Base-by-base conservation (phyloP, 2,888 invertebrate species). In the Dynastes tityus region DNA sequence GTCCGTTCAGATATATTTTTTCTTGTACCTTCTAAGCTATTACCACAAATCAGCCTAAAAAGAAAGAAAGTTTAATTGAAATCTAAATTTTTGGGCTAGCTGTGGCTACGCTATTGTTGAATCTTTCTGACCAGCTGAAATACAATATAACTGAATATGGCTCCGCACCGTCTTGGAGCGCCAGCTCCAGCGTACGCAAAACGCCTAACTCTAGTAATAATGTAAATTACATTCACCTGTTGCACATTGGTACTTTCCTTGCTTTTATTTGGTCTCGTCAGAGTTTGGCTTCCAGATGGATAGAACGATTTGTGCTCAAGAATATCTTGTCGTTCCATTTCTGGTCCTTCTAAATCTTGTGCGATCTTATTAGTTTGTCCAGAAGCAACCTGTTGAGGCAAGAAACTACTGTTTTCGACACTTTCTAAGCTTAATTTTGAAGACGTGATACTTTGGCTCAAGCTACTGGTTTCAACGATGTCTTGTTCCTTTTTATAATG, bases 231-330 rank as follows among this genome's bases (percentile, higher is more conserved):
- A 1, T 45, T 58, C 45, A 74, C 73, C 61, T 74, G 73, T 45
- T 74, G 73, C 27, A 37, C 27, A 9, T 58, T 74, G 13, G 22
- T 11, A 29, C 55, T 77, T 27, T 81, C 83, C 82, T 84, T 78
- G 49, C 90, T 90, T 13, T 86, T 85, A 27, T 82, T 83, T 49
- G 83, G 80, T 53, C 84, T 80, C 70, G 80, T 83, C 67, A 84
- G 78, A 51, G 84, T 84, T 63, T 80, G 89, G 81, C 90, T 91
- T 80, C 91, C 91, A 0, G 91, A 91, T 22, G 84, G 84, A 1
- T 90, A 90, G 80, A 90, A 91, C 82, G 91, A 91, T 3, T 74
- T 73, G 55, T 78, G 71, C 45, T 78, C 78, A 16, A 64, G 53
- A 29, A 61, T 77, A 27, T 78, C 78, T 40, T 53, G 65, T 27